Base-by-base conservation (phyloP, 2,888 invertebrate species). In the Ecliptopera silaceata region DNA sequence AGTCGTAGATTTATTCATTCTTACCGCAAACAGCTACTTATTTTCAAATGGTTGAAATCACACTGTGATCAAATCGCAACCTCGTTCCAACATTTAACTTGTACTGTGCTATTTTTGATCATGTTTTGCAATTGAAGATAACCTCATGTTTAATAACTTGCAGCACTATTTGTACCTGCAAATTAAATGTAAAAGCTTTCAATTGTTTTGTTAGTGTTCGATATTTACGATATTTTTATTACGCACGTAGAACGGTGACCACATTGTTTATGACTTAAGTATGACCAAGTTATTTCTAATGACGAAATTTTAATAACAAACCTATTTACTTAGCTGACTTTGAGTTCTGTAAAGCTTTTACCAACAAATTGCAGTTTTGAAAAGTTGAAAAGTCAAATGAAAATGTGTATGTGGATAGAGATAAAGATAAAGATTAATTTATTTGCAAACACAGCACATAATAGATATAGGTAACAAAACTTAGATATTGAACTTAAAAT, bases 211-310 rank as follows among this genome's bases (percentile, higher is more conserved):
- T 36, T 13, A 34, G 34, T 13, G 13, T 17, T 38, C 15, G 15
- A 18, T 38, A 38, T 20, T 41, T 41, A 41, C 20, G 41, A 41
- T 20, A 22, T 11, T 22, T 20, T 42, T 10, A n/a, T 17, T 38
- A 38, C 15, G 15, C 17, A 10, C 12, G 32, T 32, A 38, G 38
- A 39, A 42, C 12, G 26, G 22, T 10, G 20, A 36, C 10, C 8
- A 42, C 22, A 20, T 22, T 4, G n/a, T 42, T 42, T 26, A 42
- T 42, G 13, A 42, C 20, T 22, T 4, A 5, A 26, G 22, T 26
- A 42, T 42, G 13, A 42, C 20, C 41, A 34, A 34, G 22, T 12
- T 18, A 39, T 26, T 42, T 42, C 42, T 42, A 42, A 22, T 42
- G 22, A 42, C 42, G 42, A 42, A 42, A 42, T 42, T 41, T 8